A percentile compares a stretch with the other conserved stretches of the same genome.
These are phyloP conservation scores for Temnothorax nylanderi DNA, from an alignment of 1,140 invertebrate species.

Conservation along the genomic window DNA sequence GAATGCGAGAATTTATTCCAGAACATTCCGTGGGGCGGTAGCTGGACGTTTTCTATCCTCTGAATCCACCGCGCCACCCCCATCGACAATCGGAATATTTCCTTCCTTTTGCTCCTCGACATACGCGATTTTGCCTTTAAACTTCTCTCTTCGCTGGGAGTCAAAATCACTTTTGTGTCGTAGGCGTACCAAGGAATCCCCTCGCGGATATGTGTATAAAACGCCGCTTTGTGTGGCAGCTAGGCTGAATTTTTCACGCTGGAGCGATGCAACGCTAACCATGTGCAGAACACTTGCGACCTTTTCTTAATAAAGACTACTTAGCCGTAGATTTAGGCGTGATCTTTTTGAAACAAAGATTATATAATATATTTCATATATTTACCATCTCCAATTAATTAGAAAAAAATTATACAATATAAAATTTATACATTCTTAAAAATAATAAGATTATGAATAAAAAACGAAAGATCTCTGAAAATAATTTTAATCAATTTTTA, in stretches of 20 bases:
- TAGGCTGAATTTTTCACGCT: conserved; percentile 6
- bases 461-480: not conserved
- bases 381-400: not conserved
- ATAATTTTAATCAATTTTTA: not conserved
- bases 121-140: conserved; percentile 32
- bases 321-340: not conserved
- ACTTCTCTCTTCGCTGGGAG: conserved; percentile 26
- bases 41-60: conserved; percentile 59
- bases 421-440: not conserved
- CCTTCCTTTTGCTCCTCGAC: conserved; percentile 26
- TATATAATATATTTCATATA: not conserved
- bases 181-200: conserved; percentile 34
- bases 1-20: conserved; percentile 75
- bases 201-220: not conserved
- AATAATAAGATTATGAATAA: not conserved
- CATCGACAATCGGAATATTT: conserved; percentile 57
- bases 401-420: not conserved
- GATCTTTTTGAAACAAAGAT: not conserved
- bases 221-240: not conserved
- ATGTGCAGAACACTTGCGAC: not conserved
- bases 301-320: not conserved
- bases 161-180: conserved; percentile 51
- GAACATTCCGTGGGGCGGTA: conserved; percentile 62
- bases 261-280: not conserved
- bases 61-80: not conserved